Evolutionary conservation across 2,888 invertebrate species (phyloP).

Genomic region (Serrognathus titanus): DNA sequence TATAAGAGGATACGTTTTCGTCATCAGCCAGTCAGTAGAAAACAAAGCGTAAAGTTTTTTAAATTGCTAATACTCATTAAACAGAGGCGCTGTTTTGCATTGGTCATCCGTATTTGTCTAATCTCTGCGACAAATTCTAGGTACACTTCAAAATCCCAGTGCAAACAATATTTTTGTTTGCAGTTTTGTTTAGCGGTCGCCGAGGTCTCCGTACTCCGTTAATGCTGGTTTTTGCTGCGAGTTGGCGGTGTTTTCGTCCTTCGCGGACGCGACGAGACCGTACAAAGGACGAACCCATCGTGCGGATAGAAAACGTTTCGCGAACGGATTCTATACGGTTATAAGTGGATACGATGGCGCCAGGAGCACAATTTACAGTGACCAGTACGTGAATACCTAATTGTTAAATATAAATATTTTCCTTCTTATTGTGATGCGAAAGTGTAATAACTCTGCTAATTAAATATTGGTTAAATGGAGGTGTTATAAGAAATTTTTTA

Average conservation of each 20-base stretch:
- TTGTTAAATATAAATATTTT: neutral
- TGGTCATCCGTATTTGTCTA: constrained; percentile 10
- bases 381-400: neutral
- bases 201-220: constrained; percentile 12
- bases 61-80: neutral
- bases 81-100: constrained; percentile 1
- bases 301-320: too few relatives aligned
- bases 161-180: constrained; percentile 18
- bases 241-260: neutral
- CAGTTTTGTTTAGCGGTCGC: constrained; percentile 16
- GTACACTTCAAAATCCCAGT: constrained; percentile 18
- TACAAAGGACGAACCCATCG: neutral
- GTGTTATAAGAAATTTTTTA: too few relatives aligned
- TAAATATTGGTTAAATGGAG: neutral
- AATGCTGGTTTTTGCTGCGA: neutral
- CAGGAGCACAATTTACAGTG: neutral
- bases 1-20: too few relatives aligned
- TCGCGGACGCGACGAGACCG: neutral
- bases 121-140: constrained; percentile 21
- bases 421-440: neutral
- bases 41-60: neutral
- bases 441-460: neutral
- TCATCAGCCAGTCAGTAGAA: constrained; percentile 17
- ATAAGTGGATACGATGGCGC: neutral
- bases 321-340: too few relatives aligned